Evolutionary conservation across 2,113 vertebrate species (phyloP).

Genomic region (Pelecanoides urinatrix): DNA sequence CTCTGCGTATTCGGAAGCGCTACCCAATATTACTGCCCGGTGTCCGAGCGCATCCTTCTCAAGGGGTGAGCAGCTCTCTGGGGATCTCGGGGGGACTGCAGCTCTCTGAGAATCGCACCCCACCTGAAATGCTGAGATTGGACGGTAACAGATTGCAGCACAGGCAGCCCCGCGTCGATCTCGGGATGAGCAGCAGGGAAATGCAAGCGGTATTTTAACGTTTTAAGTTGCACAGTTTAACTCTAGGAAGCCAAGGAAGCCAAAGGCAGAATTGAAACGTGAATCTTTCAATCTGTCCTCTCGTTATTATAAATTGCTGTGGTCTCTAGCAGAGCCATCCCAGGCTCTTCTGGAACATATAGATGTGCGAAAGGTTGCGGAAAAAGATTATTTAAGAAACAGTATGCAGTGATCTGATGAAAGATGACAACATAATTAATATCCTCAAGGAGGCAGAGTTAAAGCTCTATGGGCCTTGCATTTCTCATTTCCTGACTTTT

Average conservation of each 20-base stretch:
- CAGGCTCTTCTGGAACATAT: not conserved
- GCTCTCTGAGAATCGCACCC: not conserved
- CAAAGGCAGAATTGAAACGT: not conserved
- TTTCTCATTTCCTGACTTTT: slow-evolving; percentile 67
- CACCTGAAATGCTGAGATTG: not conserved
- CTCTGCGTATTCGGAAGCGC: not conserved
- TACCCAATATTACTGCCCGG: not conserved
- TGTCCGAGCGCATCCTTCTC: not conserved
- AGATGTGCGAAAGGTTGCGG: not conserved
- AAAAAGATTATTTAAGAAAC: slow-evolving; percentile 53
- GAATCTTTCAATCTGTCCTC: not conserved
- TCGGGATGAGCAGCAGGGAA: not conserved
- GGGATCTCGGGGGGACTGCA: too few species aligned
- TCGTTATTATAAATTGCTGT: not conserved
- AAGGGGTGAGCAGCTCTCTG: not conserved
- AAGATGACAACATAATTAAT: slow-evolving; percentile 67
- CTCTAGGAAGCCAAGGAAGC: not conserved
- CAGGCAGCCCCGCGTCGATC: not conserved
- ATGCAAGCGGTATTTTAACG: not conserved
- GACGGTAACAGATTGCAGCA: not conserved
- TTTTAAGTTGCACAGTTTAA: not conserved
- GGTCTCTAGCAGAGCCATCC: not conserved
- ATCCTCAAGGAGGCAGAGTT: slow-evolving; percentile 60
- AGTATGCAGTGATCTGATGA: slow-evolving; percentile 60
- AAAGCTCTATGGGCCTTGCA: slow-evolving; percentile 59